Base-by-base conservation (phyloP, 2,797 vertebrate species). In the Siniperca undulata region DNA sequence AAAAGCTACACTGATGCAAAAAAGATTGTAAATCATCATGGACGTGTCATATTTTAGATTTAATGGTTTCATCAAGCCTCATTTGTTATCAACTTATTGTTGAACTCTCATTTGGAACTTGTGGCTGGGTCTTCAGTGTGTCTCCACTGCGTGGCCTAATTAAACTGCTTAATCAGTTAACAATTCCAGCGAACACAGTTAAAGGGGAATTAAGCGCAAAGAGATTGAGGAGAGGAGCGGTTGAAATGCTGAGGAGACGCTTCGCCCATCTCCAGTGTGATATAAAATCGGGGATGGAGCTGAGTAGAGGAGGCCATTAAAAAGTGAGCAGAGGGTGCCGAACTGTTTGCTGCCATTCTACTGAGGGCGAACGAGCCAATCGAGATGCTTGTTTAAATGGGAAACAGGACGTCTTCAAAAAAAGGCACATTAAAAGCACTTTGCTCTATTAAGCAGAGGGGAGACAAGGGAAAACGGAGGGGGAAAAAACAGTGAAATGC, bases 161-260 rank as follows among this genome's bases (percentile, higher is more conserved):
- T 96, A 96, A 95, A 95, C 92, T 93, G 92, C 94, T 95, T 95
- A 95, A 96, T 96, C 94, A 96, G 94, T 95, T 95, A 96, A 95
- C 91, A 93, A 96, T 94, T 94, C 91, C 91, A 90, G 94, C 85
- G 92, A 93, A 94, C 91, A 93, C 94, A 91, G 92, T 95, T 96
- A 96, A 94, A 94, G 90, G 93, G 93, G 94, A 96, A 95, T 96
- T 95, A 96, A 95, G 94, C 94, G 90, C 93, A 85, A 81, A 94
- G 92, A 95, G 94, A 95, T 94, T 90, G 95, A 93, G 81, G 89
- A 93, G 92, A 86, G 82, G 82, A 92, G 90, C 77, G 69, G 79
- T 70, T 83, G 92, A 95, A 95, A 93, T 93, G 95, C 95, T 95
- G 95, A 96, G 93, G 90, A 94, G 94, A 95, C 83, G 87, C 88